Evolutionary conservation across 2,888 invertebrate species (phyloP).

Genomic region (Willowsia nigromaculata): DNA sequence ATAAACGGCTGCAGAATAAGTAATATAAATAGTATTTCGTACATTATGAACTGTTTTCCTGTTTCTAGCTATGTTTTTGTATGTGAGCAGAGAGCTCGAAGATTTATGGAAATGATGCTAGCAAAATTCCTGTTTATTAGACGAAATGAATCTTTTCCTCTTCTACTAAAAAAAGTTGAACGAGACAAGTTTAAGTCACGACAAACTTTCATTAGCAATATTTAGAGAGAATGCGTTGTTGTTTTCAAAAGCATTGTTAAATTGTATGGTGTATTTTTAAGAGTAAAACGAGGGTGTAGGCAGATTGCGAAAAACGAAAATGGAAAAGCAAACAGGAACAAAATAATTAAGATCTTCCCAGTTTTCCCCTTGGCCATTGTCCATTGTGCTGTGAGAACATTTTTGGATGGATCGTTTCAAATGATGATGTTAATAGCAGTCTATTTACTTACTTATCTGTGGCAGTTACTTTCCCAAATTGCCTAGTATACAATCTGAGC

Average conservation of each 20-base stretch:
- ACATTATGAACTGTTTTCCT: too few relatives aligned
- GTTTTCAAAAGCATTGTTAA: constrained; percentile 7
- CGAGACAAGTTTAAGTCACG: constrained; percentile 43
- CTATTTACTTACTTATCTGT: background rate
- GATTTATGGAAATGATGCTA: constrained; percentile 67
- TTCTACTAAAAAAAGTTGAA: constrained; percentile 41
- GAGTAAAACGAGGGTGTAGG: background rate
- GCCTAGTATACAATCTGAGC: background rate
- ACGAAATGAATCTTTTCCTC: constrained; percentile 61
- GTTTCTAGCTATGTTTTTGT: background rate
- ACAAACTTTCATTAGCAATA: constrained; percentile 52
- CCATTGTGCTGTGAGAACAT: background rate
- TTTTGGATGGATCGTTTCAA: background rate
- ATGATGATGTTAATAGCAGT: background rate
- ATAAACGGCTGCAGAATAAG: background rate
- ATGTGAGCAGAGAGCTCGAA: constrained; percentile 17
- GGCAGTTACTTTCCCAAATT: background rate
- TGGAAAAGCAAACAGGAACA: constrained; percentile 13
- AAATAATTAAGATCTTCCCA: constrained; percentile 26
- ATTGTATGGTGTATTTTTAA: background rate
- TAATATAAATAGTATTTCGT: too few relatives aligned
- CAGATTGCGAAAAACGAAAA: background rate
- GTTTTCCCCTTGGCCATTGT: background rate
- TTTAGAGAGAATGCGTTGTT: background rate
- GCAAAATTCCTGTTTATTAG: constrained; percentile 66